phyloP scores from a whole-genome alignment of 2,888 invertebrate genomes.

The Melieria picta region DNA sequence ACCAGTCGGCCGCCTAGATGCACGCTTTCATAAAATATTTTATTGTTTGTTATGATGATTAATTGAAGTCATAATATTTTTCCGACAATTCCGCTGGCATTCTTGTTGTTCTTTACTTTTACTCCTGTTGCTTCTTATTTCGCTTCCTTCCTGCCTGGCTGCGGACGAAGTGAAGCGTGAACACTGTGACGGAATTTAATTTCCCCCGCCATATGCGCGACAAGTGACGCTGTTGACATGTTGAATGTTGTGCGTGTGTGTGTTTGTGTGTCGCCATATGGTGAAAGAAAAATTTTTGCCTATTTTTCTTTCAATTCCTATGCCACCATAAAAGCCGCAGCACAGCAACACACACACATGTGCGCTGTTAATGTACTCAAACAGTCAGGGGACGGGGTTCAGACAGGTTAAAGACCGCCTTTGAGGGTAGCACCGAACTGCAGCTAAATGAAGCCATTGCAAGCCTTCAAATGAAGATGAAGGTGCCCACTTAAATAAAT shows the following conservation, averaged over 20 bases:
- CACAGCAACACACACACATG: too few species aligned
- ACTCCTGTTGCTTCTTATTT: background rate
- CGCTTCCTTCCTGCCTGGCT: conserved; percentile 3
- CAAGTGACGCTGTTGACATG: conserved; percentile 33
- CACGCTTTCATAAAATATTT: conserved; percentile 41
- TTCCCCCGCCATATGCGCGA: conserved; percentile 6
- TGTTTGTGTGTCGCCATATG: conserved; percentile 1
- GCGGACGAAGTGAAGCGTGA: conserved; percentile 12
- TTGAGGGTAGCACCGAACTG: too few species aligned
- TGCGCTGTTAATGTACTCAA: too few species aligned
- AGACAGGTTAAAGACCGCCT: too few species aligned
- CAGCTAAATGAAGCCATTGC: too few species aligned
- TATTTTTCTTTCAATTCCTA: background rate
- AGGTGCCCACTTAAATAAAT: too few species aligned
- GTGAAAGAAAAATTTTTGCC: conserved; percentile 4
- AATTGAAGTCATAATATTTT: conserved; percentile 56
- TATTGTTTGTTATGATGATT: conserved; percentile 58
- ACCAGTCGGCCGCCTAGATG: conserved; percentile 30
- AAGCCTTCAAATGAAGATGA: too few species aligned
- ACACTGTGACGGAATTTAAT: conserved; percentile 37
- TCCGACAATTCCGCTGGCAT: background rate
- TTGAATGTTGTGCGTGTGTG: background rate
- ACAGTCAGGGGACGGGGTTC: too few species aligned
- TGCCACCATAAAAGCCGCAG: too few species aligned
- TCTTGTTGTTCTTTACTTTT: background rate